Base-by-base conservation (phyloP, 1,140 invertebrate species). In the Bradynema listronoti region DNA sequence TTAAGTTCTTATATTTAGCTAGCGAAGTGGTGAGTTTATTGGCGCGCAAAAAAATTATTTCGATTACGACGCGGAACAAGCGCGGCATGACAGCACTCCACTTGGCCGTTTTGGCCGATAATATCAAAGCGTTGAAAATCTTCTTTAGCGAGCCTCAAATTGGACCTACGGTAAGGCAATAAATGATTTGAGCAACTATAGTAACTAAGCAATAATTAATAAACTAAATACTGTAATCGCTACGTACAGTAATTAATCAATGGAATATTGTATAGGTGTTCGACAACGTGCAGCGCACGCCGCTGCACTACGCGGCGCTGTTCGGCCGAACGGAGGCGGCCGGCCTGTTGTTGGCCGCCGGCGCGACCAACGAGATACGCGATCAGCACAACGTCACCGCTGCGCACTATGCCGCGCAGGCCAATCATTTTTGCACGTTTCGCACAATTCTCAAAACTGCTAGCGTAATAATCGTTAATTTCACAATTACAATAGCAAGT, bases 351-450 rank as follows among this genome's bases (percentile, higher is more conserved):
- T 24, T 72, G 6, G 24, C 65, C 22, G 30, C 11, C 32, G 64
- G 64, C 5, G 68, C 66, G 16, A 58, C 25, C 29, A 69, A 68
- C 36, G 34, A 72, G 19, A 52, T 51, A 24, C 19, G 56, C 25
- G 64, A 66, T 47, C 46, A 47, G 7, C 36, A 41, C 43, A 53
- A 63, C 36, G 66, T 66, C 11, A 71, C 61, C 16, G 51, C 66
- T 19, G 69, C 69, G 14, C 66, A 68, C 66, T 68, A 68, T 52
- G 66, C 66, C 9, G 66, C 65, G 14, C 69, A 71, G 56, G 39
- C 36, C 11, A 52, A 45, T 1, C 34, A 43, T 16, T 61, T 57
- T 29, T 22, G 24, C n/a, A 62, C 62, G 32, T 46, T 68, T 9
- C 47, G 49, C 24, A n/a, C 41, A 6, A 25, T 66, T 32, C 29